A percentile compares a stretch with the other conserved stretches of the same genome.
Evolutionary conservation across 2,797 vertebrate species (phyloP).

Genomic region (Gastrophryne carolinensis): DNA sequence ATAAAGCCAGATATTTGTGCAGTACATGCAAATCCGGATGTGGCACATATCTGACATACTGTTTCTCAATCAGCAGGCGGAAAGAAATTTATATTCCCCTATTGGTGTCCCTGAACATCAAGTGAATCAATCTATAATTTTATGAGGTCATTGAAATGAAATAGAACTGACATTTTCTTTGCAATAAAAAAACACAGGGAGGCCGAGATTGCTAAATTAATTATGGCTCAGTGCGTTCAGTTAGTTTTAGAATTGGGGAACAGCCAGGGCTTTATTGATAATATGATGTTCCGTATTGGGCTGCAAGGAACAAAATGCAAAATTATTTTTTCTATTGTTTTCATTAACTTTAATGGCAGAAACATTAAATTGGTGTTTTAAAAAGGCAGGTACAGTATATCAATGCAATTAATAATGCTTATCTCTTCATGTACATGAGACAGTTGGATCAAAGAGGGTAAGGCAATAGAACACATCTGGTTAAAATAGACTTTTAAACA

Average conservation of each 20-base stretch:
- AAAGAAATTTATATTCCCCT: constrained; percentile 38
- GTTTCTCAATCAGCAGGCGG: constrained; percentile 16
- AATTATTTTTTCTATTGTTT: neutral
- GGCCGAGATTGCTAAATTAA: constrained; percentile 42
- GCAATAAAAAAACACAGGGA: constrained; percentile 28
- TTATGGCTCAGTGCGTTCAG: constrained; percentile 35
- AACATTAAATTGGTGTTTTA: neutral
- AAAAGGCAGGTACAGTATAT: neutral
- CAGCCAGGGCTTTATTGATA: constrained; percentile 6
- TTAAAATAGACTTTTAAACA: no score
- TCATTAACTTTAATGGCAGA: neutral
- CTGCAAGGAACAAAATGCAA: neutral
- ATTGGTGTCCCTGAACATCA: constrained; percentile 32
- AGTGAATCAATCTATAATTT: constrained; percentile 46
- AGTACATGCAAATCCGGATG: constrained; percentile 8
- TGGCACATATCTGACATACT: constrained; percentile 23
- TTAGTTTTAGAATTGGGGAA: constrained; percentile 3
- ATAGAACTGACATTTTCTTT: constrained; percentile 46
- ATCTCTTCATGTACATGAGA: neutral
- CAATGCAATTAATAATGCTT: neutral
- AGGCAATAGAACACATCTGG: no score
- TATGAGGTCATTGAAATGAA: constrained; percentile 49
- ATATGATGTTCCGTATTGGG: neutral
- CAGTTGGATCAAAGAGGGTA: no score
- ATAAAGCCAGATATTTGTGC: constrained; percentile 10